These are phyloP conservation scores for Delichon dasypus DNA, from an alignment of 2,797 vertebrate genomes.

Conservation along the genomic window DNA sequence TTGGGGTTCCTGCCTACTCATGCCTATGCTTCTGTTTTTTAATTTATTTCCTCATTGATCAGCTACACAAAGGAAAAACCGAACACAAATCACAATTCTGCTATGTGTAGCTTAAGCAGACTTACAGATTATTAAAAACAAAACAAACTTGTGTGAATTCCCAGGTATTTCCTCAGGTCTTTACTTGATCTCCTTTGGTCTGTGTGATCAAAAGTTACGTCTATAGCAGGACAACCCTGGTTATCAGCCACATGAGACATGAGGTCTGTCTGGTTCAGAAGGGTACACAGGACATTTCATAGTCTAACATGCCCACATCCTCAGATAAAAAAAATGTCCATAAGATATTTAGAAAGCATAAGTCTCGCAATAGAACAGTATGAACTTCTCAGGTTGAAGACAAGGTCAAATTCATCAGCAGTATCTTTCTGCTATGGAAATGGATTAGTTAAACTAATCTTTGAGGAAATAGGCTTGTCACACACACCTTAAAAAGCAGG, in stretches of 20 bases:
- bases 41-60: not conserved
- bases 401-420: not conserved
- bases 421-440: not conserved
- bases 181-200: not conserved
- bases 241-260: rapidly evolving
- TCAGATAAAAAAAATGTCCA: not conserved
- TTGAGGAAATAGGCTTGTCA: not conserved
- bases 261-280: not conserved
- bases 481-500: not conserved
- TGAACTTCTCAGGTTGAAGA: not conserved
- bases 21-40: not conserved
- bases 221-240: not conserved
- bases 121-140: not conserved
- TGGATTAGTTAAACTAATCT: not conserved
- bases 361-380: not conserved
- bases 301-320: not conserved
- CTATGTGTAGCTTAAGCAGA: not conserved
- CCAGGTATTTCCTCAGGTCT: not conserved
- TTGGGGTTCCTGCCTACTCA: not conserved
- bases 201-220: not conserved
- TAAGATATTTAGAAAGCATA: not conserved
- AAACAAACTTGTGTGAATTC: not conserved
- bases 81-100: not conserved
- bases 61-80: not conserved
- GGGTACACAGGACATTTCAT: not conserved